Conservation (phyloP, 2,888 invertebrate genomes). For the Rhodophaea formosa region DNA sequence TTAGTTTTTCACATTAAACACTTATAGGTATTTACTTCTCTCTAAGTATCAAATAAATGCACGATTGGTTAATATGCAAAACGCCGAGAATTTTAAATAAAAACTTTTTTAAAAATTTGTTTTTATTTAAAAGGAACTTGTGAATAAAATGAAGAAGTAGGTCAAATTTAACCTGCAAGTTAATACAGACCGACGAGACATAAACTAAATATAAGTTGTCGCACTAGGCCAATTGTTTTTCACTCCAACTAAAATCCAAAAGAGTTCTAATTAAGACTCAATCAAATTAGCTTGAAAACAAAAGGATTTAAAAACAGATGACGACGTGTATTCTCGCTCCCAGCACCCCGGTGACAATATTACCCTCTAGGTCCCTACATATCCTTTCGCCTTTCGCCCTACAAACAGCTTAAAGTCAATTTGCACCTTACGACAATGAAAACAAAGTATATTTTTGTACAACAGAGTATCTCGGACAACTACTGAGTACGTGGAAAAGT, state of each 20-base stretch:
- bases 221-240: no score
- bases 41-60: no score
- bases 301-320: not conserved
- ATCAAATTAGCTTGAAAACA: not conserved
- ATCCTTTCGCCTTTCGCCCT: not conserved
- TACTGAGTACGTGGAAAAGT: not conserved
- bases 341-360: slow-evolving; percentile 1
- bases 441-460: not conserved
- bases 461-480: not conserved
- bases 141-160: no score
- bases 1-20: no score
- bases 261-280: not conserved
- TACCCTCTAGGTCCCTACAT: not conserved
- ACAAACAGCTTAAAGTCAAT: not conserved
- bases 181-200: no score
- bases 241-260: not conserved
- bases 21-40: no score
- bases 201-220: no score
- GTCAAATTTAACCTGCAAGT: no score
- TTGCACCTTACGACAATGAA: not conserved
- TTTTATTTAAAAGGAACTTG: no score
- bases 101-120: no score
- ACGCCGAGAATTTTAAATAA: no score
- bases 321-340: not conserved
- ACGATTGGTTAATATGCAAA: no score